Evolutionary conservation across 1,140 invertebrate species (phyloP), one percentile per base, ranked within the genome.

Genomic region (Papilio machaon): DNA sequence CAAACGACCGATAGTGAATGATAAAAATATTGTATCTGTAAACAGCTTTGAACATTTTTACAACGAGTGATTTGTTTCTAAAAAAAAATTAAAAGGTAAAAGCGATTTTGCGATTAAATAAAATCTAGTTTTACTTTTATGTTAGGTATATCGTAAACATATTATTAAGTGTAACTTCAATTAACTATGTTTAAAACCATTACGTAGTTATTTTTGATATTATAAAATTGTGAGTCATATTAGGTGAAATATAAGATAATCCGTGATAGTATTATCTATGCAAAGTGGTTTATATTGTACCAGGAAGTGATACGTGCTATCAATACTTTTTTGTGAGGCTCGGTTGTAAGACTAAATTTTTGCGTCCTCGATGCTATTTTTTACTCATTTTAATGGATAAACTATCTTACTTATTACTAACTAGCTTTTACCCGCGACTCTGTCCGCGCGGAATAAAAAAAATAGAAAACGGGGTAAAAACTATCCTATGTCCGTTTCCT

Each of bases 1-100:
- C 64, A 30, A 67, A 15, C 30, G 64, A 67, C 64, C 64, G 64
- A 67, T 67, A 67, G 64, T 5, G 30, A 67, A 67, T 15, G 64
- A 67, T 67, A 67, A 67, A 64, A 64, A 38, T 38, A 67, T 67
- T 35, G 23, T 15, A 8, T 1, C 2, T 17, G 23, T 67, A 67
- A 67, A 67, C 64, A 67, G 4, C 13, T 6, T 30, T 38, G 13
- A 67, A 67, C 64, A 67, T 1, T 67, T 67, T 30, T 38, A 67
- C 10, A 6, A 5, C 3, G 23, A 11, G 30, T 67, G 23, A 30
- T 67, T 17, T 64, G 0, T 23, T 64, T 23, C 7, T 30, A 19
- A 60, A 64, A 17, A 17, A 30, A 30, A 30, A 30, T 30, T 30
- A 30, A 30, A 30, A 30, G 23, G 23, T 30, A 30, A 30, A 30